Evolutionary conservation across 1,140 invertebrate species (phyloP).

Genomic region (Samia ricini): DNA sequence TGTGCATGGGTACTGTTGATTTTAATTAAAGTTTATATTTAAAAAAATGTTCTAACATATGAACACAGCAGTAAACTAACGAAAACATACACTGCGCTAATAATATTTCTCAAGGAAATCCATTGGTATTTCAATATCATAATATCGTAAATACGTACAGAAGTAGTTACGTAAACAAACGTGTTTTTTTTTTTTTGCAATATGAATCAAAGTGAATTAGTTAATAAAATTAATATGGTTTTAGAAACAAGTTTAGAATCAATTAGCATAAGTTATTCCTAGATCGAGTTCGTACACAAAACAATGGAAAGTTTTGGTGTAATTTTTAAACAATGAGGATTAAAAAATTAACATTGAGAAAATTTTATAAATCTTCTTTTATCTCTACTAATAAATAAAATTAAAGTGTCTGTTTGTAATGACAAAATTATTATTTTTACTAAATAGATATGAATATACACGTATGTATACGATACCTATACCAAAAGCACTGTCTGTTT

Average conservation of each 20-base stretch:
- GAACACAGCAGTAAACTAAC: background rate
- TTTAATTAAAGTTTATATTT: background rate
- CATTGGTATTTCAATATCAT: conserved; percentile 3
- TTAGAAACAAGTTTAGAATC: background rate
- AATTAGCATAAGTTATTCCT: background rate
- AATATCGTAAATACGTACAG: conserved; percentile 25
- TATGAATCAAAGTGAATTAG: conserved; percentile 18
- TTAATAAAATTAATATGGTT: background rate
- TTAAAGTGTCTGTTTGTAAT: no score
- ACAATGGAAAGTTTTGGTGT: no score
- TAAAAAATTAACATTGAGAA: no score
- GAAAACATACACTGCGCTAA: conserved; percentile 8
- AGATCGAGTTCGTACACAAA: background rate
- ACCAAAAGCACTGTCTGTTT: no score
- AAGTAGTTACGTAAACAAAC: conserved; percentile 22
- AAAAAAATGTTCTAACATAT: no score
- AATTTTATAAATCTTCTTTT: no score
- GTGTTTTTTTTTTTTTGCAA: conserved; percentile 14
- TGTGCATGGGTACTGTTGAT: background rate
- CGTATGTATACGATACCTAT: no score
- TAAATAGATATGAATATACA: no score
- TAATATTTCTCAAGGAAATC: conserved; percentile 13
- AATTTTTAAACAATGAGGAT: no score
- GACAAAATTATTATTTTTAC: no score
- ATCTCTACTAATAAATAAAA: no score